Percentiles rank a stretch among this genome's conserved stretches.
Evolutionary conservation across 2,888 invertebrate species (phyloP).

Genomic region (Volucella zonaria): DNA sequence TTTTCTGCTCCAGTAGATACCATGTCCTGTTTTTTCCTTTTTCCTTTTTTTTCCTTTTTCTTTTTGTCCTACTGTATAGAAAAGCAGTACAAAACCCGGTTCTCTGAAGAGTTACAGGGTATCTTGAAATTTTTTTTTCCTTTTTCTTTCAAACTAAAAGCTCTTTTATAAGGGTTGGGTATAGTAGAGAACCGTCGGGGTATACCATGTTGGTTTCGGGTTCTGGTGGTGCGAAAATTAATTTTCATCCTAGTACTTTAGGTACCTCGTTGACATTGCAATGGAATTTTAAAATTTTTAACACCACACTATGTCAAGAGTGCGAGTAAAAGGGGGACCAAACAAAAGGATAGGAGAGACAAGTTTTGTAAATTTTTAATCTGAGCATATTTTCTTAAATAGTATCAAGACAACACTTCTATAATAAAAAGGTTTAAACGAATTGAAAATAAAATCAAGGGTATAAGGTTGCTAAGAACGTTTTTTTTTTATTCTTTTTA

Average conservation of each 20-base stretch:
- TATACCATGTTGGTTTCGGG: slow-evolving; percentile 21
- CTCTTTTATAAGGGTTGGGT: slow-evolving; percentile 50
- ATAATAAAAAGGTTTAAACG: no score
- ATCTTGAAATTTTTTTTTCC: slow-evolving; percentile 28
- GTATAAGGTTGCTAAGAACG: no score
- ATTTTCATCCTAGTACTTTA: slow-evolving; percentile 51
- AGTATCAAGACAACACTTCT: no score
- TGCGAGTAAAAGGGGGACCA: not conserved
- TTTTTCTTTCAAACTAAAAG: slow-evolving; percentile 35
- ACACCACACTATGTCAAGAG: not conserved
- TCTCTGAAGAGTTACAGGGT: slow-evolving; percentile 9
- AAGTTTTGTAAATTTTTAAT: not conserved
- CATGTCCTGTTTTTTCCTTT: slow-evolving; percentile 50
- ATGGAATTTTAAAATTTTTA: slow-evolving; percentile 45
- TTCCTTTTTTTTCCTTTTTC: not conserved
- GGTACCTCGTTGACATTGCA: slow-evolving; percentile 61
- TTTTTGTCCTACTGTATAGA: not conserved
- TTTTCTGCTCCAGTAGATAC: slow-evolving; percentile 33
- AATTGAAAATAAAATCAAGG: no score
- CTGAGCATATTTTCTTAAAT: not conserved
- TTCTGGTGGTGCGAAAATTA: slow-evolving; percentile 56
- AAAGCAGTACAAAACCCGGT: slow-evolving; percentile 11
- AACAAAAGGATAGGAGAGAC: not conserved
- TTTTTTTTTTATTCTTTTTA: not conserved
- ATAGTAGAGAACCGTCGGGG: slow-evolving; percentile 26